Conservation (phyloP, 2,113 vertebrate genomes). For the Theristicus caerulescens region DNA sequence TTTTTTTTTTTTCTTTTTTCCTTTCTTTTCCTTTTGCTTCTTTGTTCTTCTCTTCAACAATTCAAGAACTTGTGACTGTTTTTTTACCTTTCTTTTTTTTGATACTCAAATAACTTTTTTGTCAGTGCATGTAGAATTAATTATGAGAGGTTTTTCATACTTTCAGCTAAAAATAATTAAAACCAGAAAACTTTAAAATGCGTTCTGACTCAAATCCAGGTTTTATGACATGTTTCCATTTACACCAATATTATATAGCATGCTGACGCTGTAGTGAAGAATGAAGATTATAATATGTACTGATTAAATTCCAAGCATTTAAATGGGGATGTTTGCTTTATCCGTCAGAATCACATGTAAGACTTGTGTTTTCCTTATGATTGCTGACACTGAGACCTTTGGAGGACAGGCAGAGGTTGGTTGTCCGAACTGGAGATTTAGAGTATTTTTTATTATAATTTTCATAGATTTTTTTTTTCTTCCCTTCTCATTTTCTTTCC, state of each 20-base stretch:
- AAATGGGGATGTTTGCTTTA: not conserved
- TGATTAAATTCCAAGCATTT: not conserved
- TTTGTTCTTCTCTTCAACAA: not conserved
- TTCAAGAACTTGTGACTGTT: not conserved
- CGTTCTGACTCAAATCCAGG: not conserved
- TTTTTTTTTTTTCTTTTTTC: not conserved
- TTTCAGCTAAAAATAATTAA: not conserved
- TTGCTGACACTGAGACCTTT: not conserved
- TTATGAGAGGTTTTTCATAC: not conserved
- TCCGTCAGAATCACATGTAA: not conserved
- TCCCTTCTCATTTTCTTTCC: not conserved
- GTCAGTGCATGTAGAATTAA: not conserved
- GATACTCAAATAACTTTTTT: not conserved
- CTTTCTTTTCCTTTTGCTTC: not conserved
- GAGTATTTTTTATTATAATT: not conserved
- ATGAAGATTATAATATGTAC: not conserved
- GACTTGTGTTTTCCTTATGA: not conserved
- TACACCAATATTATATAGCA: not conserved
- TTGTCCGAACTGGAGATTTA: not conserved
- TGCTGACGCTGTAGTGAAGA: not conserved
- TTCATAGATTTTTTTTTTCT: not conserved
- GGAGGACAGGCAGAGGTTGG: not conserved
- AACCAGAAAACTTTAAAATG: not conserved
- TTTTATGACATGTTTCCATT: not conserved
- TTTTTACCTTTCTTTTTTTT: not conserved